Base-by-base conservation (phyloP, 2,113 vertebrate genomes). In the Geococcyx californianus region DNA sequence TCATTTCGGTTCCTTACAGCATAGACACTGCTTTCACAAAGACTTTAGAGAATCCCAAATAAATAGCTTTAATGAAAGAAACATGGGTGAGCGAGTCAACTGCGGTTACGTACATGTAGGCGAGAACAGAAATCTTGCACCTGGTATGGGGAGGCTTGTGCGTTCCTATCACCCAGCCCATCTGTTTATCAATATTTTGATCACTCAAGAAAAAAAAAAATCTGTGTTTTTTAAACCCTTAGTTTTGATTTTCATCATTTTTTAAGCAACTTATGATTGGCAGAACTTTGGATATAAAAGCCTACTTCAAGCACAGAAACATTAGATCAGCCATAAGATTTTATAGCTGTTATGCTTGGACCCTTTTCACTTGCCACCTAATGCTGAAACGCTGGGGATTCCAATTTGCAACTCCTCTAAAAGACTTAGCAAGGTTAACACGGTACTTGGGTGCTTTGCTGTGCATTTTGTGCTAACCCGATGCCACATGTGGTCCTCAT, bases 141-240 rank as follows among this genome's bases (percentile, higher is more conserved):
- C 87, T 72, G 77, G 24, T 52, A 17, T 31, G 77, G 87, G 42
- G 40, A 92, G 77, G 34, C 66, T 79, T 47, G 52, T 62, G 69
- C 15, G 3, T 68, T 78, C 3, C 0, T 34, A 62, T 81, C 77
- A 45, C 66, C 47, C 91, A 91, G 78, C 21, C 87, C 89, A 60
- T 64, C 80, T 95, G 89, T 91, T 89, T 79, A 92, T 87, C 94
- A 95, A 84, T 95, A 75, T 94, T 96, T 21, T 89, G 89, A 93
- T 84, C 0, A 0, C 66, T 87, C 19, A 33, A 38, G 74, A 79
- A 82, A 83, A 89, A 49, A 54, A 34, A 89, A 49, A 54, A 34
- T 52, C 19, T 54, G 69, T n/a, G 11, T 60, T 84, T n/a, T 92
- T 85, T 54, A 91, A 91, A 82, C 56, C 28, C 36, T 78, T 55